Percentiles rank a stretch among this genome's conserved stretches.
Evolutionary conservation across 2,888 invertebrate genomes (phyloP).

Genomic region (Drosophila neoperkinsi): DNA sequence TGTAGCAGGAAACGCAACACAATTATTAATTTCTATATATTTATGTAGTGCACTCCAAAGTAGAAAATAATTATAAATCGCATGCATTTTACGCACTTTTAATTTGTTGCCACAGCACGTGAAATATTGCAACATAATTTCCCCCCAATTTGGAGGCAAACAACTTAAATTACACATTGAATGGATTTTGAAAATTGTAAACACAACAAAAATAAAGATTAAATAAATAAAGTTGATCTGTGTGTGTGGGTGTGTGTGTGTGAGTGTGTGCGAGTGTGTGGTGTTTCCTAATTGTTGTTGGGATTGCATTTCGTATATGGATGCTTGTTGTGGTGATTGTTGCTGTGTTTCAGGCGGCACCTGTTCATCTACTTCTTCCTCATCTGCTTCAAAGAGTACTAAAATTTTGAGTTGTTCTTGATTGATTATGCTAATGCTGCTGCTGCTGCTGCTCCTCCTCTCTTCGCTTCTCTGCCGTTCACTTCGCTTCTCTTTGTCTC

Average conservation of each 20-base stretch:
- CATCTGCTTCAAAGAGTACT: background rate
- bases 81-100: background rate
- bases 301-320: background rate
- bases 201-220: constrained; percentile 26
- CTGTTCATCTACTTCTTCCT: constrained; percentile 7
- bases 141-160: background rate
- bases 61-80: constrained; percentile 6
- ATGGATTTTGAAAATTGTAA: constrained; percentile 34
- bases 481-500: background rate
- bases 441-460: constrained; percentile 3
- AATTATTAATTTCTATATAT: constrained; percentile 4
- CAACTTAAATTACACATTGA: constrained; percentile 34
- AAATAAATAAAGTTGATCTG: constrained; percentile 28
- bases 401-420: constrained; percentile 5
- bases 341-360: background rate
- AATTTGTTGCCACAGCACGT: background rate
- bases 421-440: constrained; percentile 22
- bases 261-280: background rate
- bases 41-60: constrained; percentile 3
- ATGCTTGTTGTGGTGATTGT: constrained; percentile 3
- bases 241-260: background rate
- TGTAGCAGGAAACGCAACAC: constrained; percentile 45
- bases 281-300: constrained; percentile 1
- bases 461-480: background rate
- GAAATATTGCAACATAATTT: background rate